Conservation (phyloP, 2,113 vertebrate species). For the Sporophila hypoxantha region DNA sequence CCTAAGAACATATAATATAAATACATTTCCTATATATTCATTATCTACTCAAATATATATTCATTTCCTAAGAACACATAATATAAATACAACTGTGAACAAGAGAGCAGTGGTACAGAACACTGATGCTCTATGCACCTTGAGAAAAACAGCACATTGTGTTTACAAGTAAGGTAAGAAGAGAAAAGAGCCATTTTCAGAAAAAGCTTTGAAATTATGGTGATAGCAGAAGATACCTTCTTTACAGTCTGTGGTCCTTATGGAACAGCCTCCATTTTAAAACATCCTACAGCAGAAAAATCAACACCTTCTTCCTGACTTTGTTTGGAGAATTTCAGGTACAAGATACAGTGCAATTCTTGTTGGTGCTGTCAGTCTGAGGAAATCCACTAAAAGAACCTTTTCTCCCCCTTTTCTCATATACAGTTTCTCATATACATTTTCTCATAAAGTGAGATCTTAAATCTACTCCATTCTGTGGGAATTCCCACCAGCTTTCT, state of each 20-base stretch:
- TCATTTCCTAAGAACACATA: background rate
- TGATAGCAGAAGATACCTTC: background rate
- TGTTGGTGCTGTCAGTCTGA: background rate
- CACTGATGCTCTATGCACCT: background rate
- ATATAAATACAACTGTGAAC: background rate
- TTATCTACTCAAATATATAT: background rate
- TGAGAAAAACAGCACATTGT: background rate
- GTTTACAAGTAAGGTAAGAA: background rate
- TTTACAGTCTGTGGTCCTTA: background rate
- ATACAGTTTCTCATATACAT: background rate
- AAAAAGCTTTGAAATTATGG: background rate
- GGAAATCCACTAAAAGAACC: background rate
- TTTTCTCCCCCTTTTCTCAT: background rate
- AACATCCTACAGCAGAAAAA: background rate
- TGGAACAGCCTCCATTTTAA: background rate
- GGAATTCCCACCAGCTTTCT: background rate
- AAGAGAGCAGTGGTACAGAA: background rate
- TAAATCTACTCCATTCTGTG: background rate
- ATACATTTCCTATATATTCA: background rate
- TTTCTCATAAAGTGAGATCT: background rate
- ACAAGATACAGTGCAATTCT: background rate
- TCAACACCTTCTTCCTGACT: background rate
- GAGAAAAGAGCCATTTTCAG: background rate
- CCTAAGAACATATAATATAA: background rate
- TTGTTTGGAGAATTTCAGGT: background rate